Base-by-base conservation (phyloP, 2,888 invertebrate genomes). In the Pseudanteris insignis region DNA sequence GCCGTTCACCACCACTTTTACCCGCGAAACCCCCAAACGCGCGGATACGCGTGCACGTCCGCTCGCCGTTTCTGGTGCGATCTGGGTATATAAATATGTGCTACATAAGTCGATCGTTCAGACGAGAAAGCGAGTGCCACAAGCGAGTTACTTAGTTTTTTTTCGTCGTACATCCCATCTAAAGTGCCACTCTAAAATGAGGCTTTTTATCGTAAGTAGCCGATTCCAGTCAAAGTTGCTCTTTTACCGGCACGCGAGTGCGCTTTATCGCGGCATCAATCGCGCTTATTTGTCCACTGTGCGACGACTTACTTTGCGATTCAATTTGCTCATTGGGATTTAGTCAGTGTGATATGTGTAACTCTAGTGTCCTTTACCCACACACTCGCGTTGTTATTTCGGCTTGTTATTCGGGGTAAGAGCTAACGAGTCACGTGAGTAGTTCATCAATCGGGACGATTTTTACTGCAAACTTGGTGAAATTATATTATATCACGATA, bases 71-170 rank as follows among this genome's bases (percentile, higher is more conserved):
- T 64, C 58, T 48, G 48, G 48, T 44, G 47, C 57, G 53, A 63
- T 58, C 47, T 26, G 26, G 58, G 58, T 62, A 64, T 73, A 73
- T 72, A 73, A 73, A 68, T 66, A 69, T 67, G 59, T 64, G 66
- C 66, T 66, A 65, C 69, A 65, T 65, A 47, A 65, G 62, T 55
- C 66, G 64, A 36, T 41, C 68, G 65, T 68, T 64, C 71, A 71
- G 68, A 68, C 65, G 71, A 71, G 70, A 69, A 62, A 70, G 66
- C 67, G 58, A 61, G 67, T 66, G 63, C 60, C 65, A 66, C 65
- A 66, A 70, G 67, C 64, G 59, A 65, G 55, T 46, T 48, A 57
- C 41, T 43, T 54, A 38, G 34, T 37, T 33, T 14, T 55, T 36
- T 47, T 53, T 24, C 10, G 29, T 37, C 6, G 7, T 12, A 41